Percentiles rank a stretch among this genome's conserved stretches.
phyloP scores from a whole-genome alignment of 2,797 vertebrate species.

The Odontamblyopus lacepedii region DNA sequence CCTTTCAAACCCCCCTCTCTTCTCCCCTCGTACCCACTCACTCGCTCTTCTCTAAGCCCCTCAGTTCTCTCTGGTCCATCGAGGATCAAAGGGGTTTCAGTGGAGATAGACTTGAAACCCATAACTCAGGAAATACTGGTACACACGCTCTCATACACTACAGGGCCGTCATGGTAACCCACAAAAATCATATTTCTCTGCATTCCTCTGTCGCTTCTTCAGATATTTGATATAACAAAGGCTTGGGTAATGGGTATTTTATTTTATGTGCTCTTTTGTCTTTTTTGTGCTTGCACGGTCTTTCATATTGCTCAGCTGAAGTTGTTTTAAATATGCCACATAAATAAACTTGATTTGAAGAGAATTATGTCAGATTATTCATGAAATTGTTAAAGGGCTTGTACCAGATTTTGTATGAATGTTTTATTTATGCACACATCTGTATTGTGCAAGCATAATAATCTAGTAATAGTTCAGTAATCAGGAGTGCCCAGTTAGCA shows the following conservation, averaged over 20 bases:
- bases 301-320: too few species aligned
- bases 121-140: conserved; percentile 50
- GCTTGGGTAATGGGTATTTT: conserved; percentile 30
- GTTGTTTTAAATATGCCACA: too few species aligned
- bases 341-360: too few species aligned
- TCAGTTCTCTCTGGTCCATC: conserved; percentile 37
- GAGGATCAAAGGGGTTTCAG: conserved; percentile 66
- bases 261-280: too few species aligned
- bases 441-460: too few species aligned
- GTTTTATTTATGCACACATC: too few species aligned
- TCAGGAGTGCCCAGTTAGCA: too few species aligned
- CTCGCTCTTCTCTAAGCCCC: conserved; percentile 42
- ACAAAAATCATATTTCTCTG: conserved; percentile 45
- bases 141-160: conserved; percentile 35
- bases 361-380: too few species aligned
- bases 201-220: conserved; percentile 15
- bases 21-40: conserved; percentile 4
- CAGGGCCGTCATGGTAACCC: conserved; percentile 59
- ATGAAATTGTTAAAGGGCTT: too few species aligned
- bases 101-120: conserved; percentile 62
- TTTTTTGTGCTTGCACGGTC: too few species aligned
- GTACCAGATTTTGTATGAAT: too few species aligned
- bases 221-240: conserved; percentile 56
- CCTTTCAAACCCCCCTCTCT: conserved; percentile 28
- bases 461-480: too few species aligned